A percentile compares a stretch with the other conserved stretches of the same genome.
Conservation (phyloP, 1,140 invertebrate species). For the Drosophila kohkoa region DNA sequence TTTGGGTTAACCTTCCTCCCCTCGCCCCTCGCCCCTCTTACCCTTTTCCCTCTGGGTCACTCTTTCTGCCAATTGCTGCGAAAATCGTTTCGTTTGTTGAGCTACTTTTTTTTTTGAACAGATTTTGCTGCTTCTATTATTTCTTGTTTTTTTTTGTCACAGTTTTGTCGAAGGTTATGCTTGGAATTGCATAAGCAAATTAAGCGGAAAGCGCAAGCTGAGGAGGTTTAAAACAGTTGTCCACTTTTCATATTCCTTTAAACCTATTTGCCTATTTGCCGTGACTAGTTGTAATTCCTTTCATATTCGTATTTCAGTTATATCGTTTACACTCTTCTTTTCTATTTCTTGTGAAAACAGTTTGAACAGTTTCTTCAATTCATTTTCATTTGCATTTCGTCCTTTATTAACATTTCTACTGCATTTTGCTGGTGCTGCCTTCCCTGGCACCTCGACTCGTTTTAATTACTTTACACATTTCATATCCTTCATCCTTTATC, state of each 20-base stretch:
- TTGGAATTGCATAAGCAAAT: slow-evolving; percentile 44
- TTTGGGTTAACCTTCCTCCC: slow-evolving; percentile 37
- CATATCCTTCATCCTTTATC: neutral
- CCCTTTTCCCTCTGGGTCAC: neutral
- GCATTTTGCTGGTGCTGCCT: neutral
- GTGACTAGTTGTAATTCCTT: neutral
- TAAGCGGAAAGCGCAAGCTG: slow-evolving; percentile 9
- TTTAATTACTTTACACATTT: slow-evolving; percentile 5
- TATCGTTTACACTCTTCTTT: neutral
- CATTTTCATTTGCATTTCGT: neutral
- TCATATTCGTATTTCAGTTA: neutral
- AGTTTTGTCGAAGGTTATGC: neutral
- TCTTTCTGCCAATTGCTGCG: slow-evolving; percentile 31
- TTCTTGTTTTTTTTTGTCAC: neutral
- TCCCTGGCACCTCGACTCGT: neutral
- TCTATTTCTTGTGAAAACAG: neutral
- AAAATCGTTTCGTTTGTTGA: slow-evolving; percentile 45
- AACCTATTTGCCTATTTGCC: neutral
- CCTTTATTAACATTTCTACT: neutral
- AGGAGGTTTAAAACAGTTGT: neutral
- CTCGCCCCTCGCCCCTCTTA: no score
- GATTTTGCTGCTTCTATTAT: neutral
- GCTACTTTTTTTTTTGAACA: slow-evolving; percentile 22
- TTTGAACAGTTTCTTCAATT: neutral
- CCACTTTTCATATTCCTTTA: neutral